phyloP scores from a whole-genome alignment of 2,888 invertebrate genomes.

The Zhengitettix transpicula region DNA sequence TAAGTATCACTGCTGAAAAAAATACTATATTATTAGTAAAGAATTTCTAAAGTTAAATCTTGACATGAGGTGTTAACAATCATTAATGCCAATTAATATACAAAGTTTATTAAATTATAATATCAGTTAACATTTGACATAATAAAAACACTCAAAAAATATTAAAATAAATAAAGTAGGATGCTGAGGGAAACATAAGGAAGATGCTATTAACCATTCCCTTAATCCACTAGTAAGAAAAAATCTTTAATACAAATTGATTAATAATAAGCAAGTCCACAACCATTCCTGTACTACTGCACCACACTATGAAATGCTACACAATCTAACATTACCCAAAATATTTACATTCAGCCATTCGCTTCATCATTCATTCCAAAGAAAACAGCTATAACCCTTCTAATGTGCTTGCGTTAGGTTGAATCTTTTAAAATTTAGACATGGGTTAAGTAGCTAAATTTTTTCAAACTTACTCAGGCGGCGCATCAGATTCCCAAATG shows the following conservation, averaged over 20 bases:
- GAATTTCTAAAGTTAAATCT: not conserved
- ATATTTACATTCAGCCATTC: slow-evolving; percentile 6
- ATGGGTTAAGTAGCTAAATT: not conserved
- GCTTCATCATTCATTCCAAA: slow-evolving; percentile 5
- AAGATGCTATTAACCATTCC: slow-evolving; percentile 6
- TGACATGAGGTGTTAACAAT: not conserved
- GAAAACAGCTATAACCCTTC: not conserved
- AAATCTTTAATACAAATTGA: not conserved
- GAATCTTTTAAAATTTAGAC: not conserved
- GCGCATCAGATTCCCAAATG: slow-evolving; percentile 60
- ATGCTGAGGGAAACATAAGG: slow-evolving; percentile 1
- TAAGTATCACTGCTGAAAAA: not conserved
- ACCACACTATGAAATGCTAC: slow-evolving; percentile 5
- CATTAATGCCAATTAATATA: not conserved
- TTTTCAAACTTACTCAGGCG: slow-evolving; percentile 69
- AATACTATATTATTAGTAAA: not conserved
- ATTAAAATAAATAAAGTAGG: not conserved
- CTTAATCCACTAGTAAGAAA: slow-evolving; percentile 1
- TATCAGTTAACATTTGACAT: too few relatives aligned
- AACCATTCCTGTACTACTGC: slow-evolving; percentile 8
- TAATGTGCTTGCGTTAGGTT: slow-evolving; percentile 2
- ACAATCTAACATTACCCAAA: slow-evolving; percentile 2
- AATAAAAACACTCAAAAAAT: not conserved
- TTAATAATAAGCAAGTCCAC: slow-evolving; percentile 7
- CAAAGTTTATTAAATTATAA: too few relatives aligned